Evolutionary conservation across 1,140 invertebrate species (phyloP), one percentile per base, ranked within the genome.

Genomic region (Olivierus martensii): DNA sequence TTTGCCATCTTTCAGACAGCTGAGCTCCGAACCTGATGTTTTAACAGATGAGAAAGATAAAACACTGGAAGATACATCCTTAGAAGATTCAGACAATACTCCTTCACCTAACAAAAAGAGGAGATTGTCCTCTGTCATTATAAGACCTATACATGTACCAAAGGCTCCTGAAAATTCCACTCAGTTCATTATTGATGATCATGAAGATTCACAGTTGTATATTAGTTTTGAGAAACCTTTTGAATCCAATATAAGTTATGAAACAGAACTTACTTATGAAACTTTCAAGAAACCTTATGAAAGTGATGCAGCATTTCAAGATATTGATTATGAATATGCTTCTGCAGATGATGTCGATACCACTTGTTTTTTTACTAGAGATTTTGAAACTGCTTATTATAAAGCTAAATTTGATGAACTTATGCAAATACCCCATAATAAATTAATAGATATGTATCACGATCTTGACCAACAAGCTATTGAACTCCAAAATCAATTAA

Each of bases 141-240:
- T 65, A 19, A 45, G 64, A 28, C 64, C 64, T 3, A 53, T 60
- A 44, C 55, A 63, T 42, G 64, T 65, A 7, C 67, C 66, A 0
- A 63, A 65, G 46, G 67, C 67, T 17, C 67, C 67, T 3, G 52
- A 64, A 49, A 69, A 69, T 59, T 66, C 62, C 22, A 68, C 66
- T 17, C 63, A 65, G 45, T 69, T 67, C 52, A 66, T 69, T 41
- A 69, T 69, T 55, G 67, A 68, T 39, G 65, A 66, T 50, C 65
- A 69, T 48, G 60, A 65, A 53, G 59, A 65, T 36, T 63, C 61
- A 35, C 52, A 57, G 15, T 41, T 65, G 18, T 66, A 63, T 50
- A 50, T 59, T 15, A 59, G 58, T 54, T 63, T 62, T 51, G 62
- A 62, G 22, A 62, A 59, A 28, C 46, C 57, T 21, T 42, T 48